phyloP scores from a whole-genome alignment of 2,888 invertebrate genomes.

The Parelbella ahira region DNA sequence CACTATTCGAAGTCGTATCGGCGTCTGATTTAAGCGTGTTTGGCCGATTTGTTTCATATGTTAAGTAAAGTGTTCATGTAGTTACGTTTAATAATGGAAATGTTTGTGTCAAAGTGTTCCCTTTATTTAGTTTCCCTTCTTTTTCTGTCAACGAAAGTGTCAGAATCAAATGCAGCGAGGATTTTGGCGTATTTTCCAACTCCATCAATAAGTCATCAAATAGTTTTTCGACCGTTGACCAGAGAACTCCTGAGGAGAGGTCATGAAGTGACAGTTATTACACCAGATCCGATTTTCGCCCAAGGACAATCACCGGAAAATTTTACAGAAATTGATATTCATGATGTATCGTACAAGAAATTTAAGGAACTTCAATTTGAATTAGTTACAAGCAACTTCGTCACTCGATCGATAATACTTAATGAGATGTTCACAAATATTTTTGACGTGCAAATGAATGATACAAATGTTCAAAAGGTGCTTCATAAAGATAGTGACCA shows the following conservation, averaged over 20 bases:
- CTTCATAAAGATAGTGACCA: slow-evolving; percentile 29
- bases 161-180: slow-evolving; percentile 42
- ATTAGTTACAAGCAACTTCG: no score
- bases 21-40: no score
- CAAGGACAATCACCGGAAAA: slow-evolving; percentile 33
- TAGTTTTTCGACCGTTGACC: slow-evolving; percentile 41
- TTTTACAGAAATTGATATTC: slow-evolving; percentile 44
- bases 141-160: no score
- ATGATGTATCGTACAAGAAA: slow-evolving; percentile 32
- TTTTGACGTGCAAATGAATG: slow-evolving; percentile 32
- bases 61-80: no score
- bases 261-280: slow-evolving; percentile 48
- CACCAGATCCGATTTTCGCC: slow-evolving; percentile 40
- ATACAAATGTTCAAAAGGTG: slow-evolving; percentile 34
- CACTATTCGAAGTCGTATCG: no score
- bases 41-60: no score
- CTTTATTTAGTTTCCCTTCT: no score
- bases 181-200: slow-evolving; percentile 48
- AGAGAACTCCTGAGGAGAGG: slow-evolving; percentile 46
- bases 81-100: no score
- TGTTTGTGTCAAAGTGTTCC: no score
- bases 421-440: slow-evolving; percentile 12
- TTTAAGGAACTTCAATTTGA: no score
- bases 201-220: no score
- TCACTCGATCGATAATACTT: no score